Base-by-base conservation (phyloP, 37 sponge, comb jelly and placozoan species). In the Halisarca cf. caerulea region DNA sequence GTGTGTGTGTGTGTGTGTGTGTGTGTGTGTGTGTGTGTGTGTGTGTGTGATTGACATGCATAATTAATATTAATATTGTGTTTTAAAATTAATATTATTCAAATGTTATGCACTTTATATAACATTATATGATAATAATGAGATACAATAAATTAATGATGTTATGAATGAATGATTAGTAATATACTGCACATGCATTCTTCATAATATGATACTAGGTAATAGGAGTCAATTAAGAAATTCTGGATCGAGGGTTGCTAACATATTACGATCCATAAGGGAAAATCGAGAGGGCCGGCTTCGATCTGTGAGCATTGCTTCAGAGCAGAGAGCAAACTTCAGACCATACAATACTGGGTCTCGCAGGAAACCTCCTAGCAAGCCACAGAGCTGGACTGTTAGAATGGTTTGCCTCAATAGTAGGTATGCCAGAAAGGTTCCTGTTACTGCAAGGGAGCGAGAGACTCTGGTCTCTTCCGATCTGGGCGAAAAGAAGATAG, bases 401-500 rank as follows among this genome's bases (percentile, higher is more conserved):
- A 78, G 62, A 59, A 70, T 78, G 45, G 41, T 78, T 62, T 85
- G 80, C 58, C 43, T 86, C 3, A 80, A 66, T 21, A n/a, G 27
- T 27, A 69, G 33, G 4, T 37, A 54, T 59, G 62, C 35, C 18
- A 0, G 18, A 0, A 80, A 47, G 53, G 87, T 80, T 3, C 87
- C 87, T 57, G 45, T 47, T 25, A 66, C 80, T 39, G 73, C 33
- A 4, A 21, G 2, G 4, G 81, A 86, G 28, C 69, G 81, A 11
- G 87, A 66, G 37, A 25, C 36, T 17, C 81, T 86, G n/a, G 59
- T 66, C 21, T 37, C 28, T 27, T 80, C 87, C 36, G 87, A 73
- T 3, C 33, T 86, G 39, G 81, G 87, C 4, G 87, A 86, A 37
- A 43, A 47, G 39, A 79, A 66, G 23, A 45, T 86, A 6, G 9